Conservation (phyloP, 1,140 invertebrate genomes). For the Halictus rubicundus region DNA sequence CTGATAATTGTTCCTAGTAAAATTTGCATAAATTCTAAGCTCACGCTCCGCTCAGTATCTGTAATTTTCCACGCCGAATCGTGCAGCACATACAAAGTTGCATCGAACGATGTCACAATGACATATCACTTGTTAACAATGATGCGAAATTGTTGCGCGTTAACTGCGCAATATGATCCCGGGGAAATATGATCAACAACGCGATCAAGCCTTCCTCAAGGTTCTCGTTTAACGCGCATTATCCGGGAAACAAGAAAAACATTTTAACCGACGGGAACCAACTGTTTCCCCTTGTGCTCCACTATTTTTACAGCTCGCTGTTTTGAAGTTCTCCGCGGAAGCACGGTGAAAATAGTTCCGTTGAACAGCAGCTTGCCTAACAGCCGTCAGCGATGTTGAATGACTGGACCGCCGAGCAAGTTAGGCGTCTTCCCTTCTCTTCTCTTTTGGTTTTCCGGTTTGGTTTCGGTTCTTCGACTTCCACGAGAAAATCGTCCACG, state of each 20-base stretch:
- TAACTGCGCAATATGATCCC: no score
- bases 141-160: no score
- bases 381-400: slow-evolving; percentile 44
- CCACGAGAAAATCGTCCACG: neutral
- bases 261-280: slow-evolving; percentile 18
- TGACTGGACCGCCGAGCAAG: slow-evolving; percentile 39
- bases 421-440: neutral
- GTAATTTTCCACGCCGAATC: no score
- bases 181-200: no score
- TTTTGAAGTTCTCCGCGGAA: slow-evolving; percentile 33
- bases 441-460: no score
- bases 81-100: no score
- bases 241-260: slow-evolving; percentile 7
- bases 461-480: neutral
- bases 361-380: slow-evolving; percentile 41
- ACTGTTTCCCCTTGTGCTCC: slow-evolving; percentile 13
- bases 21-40: no score
- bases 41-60: no score
- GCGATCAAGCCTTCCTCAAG: neutral
- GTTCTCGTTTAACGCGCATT: slow-evolving; percentile 3
- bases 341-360: slow-evolving; percentile 42
- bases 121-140: no score
- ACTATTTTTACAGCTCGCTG: slow-evolving; percentile 34
- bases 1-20: no score
- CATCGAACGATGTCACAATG: no score